Evolutionary conservation across 2,113 vertebrate species (phyloP).

Genomic region (Daphoenositta chrysoptera): DNA sequence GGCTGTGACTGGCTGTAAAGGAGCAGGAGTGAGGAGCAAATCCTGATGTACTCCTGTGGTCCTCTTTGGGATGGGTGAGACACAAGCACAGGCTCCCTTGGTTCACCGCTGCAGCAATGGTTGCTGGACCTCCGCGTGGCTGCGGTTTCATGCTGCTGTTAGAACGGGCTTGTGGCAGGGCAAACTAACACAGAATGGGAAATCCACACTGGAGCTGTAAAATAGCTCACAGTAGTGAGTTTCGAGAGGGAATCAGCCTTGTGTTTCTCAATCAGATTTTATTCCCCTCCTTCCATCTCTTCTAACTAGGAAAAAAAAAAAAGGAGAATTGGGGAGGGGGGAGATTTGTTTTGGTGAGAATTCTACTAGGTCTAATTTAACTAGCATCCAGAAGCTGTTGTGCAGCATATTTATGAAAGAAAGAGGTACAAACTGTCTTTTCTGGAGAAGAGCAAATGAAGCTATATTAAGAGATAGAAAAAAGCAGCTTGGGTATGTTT

Average conservation of each 20-base stretch:
- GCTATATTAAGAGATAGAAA: background rate
- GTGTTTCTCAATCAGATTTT: background rate
- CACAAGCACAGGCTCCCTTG: background rate
- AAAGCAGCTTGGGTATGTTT: background rate
- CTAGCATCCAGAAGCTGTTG: background rate
- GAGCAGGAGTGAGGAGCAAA: background rate
- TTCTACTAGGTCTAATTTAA: background rate
- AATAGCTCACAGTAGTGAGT: background rate
- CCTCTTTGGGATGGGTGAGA: background rate
- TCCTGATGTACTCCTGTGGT: background rate
- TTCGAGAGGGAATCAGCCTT: background rate
- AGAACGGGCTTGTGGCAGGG: background rate
- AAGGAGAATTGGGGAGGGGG: rapidly evolving
- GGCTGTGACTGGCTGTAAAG: rapidly evolving
- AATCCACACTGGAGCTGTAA: background rate
- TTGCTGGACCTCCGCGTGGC: background rate
- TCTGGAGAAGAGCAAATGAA: background rate
- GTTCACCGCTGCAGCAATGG: background rate
- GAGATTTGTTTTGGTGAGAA: background rate
- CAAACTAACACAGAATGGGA: background rate
- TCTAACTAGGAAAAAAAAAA: rapidly evolving
- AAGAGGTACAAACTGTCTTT: background rate
- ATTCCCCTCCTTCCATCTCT: background rate
- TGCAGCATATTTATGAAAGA: background rate
- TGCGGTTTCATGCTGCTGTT: background rate